Evolutionary conservation across 2,888 invertebrate species (phyloP).

Genomic region (Cecidostiba fungosa): DNA sequence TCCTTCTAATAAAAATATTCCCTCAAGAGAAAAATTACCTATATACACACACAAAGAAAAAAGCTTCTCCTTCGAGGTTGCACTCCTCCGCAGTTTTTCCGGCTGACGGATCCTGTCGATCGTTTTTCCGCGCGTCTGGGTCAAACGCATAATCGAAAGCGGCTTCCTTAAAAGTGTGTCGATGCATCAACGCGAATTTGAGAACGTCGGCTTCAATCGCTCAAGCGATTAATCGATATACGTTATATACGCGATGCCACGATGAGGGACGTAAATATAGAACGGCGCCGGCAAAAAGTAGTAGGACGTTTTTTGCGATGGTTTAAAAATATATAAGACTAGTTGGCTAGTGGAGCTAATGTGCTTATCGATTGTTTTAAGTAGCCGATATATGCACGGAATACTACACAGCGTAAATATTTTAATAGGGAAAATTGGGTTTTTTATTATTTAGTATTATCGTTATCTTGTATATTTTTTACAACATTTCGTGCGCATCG

Average conservation of each 20-base stretch:
- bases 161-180: neutral
- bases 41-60: neutral
- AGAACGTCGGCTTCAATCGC: neutral
- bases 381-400: neutral
- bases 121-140: neutral
- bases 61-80: neutral
- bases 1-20: neutral
- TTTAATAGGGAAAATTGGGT: neutral
- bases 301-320: conserved; percentile 7
- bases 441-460: neutral
- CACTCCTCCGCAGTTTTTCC: neutral
- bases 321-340: conserved; percentile 25
- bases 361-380: neutral
- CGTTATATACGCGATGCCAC: neutral
- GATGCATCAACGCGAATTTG: neutral
- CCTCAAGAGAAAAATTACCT: neutral
- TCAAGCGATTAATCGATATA: conserved; percentile 24
- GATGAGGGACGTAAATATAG: conserved; percentile 35
- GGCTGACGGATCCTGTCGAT: neutral
- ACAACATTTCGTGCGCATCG: too few species aligned
- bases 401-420: neutral
- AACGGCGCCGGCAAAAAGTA: conserved; percentile 11
- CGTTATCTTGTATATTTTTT: neutral
- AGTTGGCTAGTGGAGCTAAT: neutral
- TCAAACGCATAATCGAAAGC: neutral